phyloP scores from a whole-genome alignment of 2,888 invertebrate genomes.

The Pyrochroa serraticornis region DNA sequence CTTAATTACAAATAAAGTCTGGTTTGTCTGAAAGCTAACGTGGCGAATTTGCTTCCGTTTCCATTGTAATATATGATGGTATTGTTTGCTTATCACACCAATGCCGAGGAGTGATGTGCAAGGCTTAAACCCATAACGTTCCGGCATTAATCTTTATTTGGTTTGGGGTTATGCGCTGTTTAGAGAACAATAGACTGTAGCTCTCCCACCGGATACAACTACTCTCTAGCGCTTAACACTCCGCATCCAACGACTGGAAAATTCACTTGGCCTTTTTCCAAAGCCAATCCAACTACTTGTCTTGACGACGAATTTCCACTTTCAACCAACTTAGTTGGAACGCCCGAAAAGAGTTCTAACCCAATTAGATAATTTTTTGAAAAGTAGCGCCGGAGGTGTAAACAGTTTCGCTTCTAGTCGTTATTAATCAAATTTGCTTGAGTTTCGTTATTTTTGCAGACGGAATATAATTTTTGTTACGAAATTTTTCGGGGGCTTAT shows the following conservation, averaged over 20 bases:
- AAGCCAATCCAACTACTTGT: background rate
- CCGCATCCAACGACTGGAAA: slow-evolving; percentile 13
- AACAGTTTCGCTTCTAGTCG: too few relatives aligned
- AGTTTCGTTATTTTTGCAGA: too few relatives aligned
- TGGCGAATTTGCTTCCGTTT: slow-evolving; percentile 16
- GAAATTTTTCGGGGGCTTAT: too few relatives aligned
- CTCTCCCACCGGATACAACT: slow-evolving; percentile 14
- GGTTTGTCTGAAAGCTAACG: slow-evolving; percentile 21
- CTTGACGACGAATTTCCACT: too few relatives aligned
- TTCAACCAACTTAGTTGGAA: too few relatives aligned
- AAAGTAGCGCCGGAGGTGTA: too few relatives aligned
- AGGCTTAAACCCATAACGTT: slow-evolving; percentile 28
- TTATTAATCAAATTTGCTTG: too few relatives aligned
- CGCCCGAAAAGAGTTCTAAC: too few relatives aligned
- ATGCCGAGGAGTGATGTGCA: slow-evolving; percentile 31
- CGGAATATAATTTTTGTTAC: too few relatives aligned
- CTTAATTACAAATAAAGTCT: slow-evolving; percentile 26
- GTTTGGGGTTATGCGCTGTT: slow-evolving; percentile 16
- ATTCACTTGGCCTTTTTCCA: slow-evolving; percentile 2
- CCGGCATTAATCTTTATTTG: slow-evolving; percentile 37
- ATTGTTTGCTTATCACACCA: slow-evolving; percentile 33
- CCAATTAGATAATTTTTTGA: too few relatives aligned
- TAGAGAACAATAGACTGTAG: slow-evolving; percentile 20
- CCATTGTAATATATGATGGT: slow-evolving; percentile 27
- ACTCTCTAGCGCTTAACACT: background rate